phyloP scores from a whole-genome alignment of 2,797 vertebrate species.

The Karalla daura region DNA sequence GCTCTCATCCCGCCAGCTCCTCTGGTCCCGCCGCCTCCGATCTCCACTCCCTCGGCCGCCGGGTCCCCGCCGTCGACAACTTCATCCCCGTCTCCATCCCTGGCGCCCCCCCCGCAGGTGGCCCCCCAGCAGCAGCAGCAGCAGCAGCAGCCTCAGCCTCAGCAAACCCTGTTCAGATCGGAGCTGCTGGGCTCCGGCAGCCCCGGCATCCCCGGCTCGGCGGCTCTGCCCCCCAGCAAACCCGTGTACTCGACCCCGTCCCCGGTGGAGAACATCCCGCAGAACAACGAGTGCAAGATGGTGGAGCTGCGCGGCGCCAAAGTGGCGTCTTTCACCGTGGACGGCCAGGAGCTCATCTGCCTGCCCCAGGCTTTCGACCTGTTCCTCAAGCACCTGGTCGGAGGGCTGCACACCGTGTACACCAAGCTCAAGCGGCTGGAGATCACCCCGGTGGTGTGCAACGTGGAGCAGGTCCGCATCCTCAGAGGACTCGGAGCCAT shows the following conservation, averaged over 20 bases:
- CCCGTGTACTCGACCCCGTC: conserved; percentile 98
- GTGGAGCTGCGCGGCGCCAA: conserved; percentile 97
- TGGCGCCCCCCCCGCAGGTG: conserved; percentile 84
- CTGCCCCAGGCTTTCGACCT: conserved; percentile 98
- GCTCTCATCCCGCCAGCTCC: conserved; percentile 93
- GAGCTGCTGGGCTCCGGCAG: conserved; percentile 88
- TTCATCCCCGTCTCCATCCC: conserved; percentile 90
- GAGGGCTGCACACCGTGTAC: conserved; percentile 98
- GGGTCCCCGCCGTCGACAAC: conserved; percentile 90
- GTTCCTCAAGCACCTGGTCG: conserved; percentile 99
- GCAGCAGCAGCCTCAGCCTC: too few relatives aligned
- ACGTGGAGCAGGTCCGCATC: conserved; percentile 99
- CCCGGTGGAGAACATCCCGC: conserved; percentile 98
- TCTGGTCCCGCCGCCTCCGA: conserved; percentile 90
- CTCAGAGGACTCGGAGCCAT: conserved; percentile 97
- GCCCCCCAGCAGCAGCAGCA: too few relatives aligned
- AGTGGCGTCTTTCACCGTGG: conserved; percentile 98
- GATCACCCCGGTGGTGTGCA: conserved; percentile 99
- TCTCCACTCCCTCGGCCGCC: conserved; percentile 88
- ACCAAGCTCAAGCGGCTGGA: conserved; percentile 99
- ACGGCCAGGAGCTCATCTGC: conserved; percentile 98
- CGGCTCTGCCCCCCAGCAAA: conserved; percentile 88
- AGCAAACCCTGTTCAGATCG: conserved; percentile 90
- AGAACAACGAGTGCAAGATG: conserved; percentile 99
- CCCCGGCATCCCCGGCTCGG: conserved; percentile 85